Conservation (phyloP, 92 coral and sea anemone genomes). For the Zoanthus sociatus region DNA sequence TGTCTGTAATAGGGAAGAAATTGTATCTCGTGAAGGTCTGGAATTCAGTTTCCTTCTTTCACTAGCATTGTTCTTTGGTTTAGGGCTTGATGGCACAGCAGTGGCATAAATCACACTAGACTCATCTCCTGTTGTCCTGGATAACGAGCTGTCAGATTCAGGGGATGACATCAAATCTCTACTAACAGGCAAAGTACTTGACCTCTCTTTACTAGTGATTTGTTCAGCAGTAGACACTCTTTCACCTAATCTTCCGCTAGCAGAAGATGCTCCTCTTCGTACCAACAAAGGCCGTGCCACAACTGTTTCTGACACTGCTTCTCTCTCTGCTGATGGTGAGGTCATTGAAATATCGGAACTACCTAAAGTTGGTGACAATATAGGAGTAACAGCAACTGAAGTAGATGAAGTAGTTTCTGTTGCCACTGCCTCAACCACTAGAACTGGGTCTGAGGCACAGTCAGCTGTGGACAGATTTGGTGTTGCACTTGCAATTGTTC, state of each 20-base stretch:
- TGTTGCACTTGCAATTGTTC: slow-evolving; percentile 37
- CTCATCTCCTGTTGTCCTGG: background rate
- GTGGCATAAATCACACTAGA: slow-evolving; percentile 39
- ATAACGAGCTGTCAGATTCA: background rate
- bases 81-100: slow-evolving; percentile 42
- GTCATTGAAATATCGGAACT: slow-evolving; percentile 22
- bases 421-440: slow-evolving; percentile 38
- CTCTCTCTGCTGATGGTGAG: background rate
- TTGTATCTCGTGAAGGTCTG: slow-evolving; percentile 31
- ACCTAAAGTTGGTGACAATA: slow-evolving; percentile 20
- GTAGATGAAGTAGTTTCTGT: slow-evolving; percentile 39
- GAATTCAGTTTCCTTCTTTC: background rate
- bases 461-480: slow-evolving; percentile 35
- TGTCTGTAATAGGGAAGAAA: slow-evolving; percentile 33
- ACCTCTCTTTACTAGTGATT: background rate
- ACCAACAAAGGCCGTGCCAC: slow-evolving; percentile 27
- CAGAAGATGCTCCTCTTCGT: slow-evolving; percentile 30
- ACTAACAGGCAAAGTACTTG: slow-evolving; percentile 23
- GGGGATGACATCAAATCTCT: slow-evolving; percentile 1
- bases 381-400: slow-evolving; percentile 38
- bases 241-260: slow-evolving; percentile 6
- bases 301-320: slow-evolving; percentile 3
- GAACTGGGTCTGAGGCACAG: slow-evolving; percentile 30
- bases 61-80: background rate
- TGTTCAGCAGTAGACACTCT: slow-evolving; percentile 7